Base-by-base conservation (phyloP, 2,888 invertebrate species). In the Archips xylosteana region DNA sequence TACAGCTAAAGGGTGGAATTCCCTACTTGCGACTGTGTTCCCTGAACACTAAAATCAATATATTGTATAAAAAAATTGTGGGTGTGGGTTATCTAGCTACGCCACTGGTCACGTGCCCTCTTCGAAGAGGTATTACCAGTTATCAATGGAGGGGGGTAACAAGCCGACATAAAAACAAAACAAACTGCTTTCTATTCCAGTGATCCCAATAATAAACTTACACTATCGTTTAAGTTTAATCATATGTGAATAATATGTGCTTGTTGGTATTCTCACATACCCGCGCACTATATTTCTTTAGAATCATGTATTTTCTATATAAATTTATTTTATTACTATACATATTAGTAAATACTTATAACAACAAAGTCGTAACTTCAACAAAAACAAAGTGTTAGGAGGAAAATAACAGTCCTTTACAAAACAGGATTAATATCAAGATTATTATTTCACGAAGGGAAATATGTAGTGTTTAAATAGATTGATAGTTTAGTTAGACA, bases 151-250 rank as follows among this genome's bases (percentile, higher is more conserved):
- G 36, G n/a, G 32, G 10, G 9, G 65, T 10, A 49, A 51, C 65
- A 12, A 15, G 10, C 10, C 13, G n/a, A 4, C 51, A 47, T 8
- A 63, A 63, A 65, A 63, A 54, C 51, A 64, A 64, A 15, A 64
- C n/a, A n/a, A 36, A 65, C 36, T 13, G 32, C 4, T 32, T 0
- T 34, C 0, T 34, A 34, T 63, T 23, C 36, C n/a, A 72, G 68
- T 73, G 68, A 64, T 73, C 59, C 68, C 72, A 49, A 49, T 72
- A 72, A 59, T 73, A 59, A 64, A 59, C 49, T 73, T 68, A 73
- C 49, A 39, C 68, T 64, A 73, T 13, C 49, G 8, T 45, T 60
- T 63, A 62, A 36, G 39, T 32, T 39, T 67, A 66, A 59, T 68
- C 54, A 57, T 51, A 57, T 39, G 59, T 72, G 47, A 63, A 57